Percentiles rank a stretch among this genome's conserved stretches.
phyloP scores from a whole-genome alignment of 2,797 vertebrate genomes.

The Notamacropus eugenii region DNA sequence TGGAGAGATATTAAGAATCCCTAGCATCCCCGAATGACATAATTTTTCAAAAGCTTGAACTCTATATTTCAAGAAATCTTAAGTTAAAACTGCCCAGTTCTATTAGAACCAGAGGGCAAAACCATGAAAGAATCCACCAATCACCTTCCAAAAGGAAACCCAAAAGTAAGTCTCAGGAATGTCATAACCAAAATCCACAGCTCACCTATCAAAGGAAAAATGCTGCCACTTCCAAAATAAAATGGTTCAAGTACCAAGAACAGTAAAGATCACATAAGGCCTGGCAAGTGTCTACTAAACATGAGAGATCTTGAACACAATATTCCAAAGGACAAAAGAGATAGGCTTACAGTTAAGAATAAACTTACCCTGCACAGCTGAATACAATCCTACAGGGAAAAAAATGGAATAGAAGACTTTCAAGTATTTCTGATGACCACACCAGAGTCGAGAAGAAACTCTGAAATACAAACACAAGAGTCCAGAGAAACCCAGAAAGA shows the following conservation, averaged over 20 bases:
- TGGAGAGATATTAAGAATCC: background rate
- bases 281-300: background rate
- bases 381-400: background rate
- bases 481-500: background rate
- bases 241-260: background rate
- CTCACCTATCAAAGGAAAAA: background rate
- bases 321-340: background rate
- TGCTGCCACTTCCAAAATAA: background rate
- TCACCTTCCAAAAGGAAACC: background rate
- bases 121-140: background rate
- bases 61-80: background rate
- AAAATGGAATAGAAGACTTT: background rate
- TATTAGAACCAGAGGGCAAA: background rate
- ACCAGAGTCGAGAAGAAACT: background rate
- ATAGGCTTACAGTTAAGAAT: background rate
- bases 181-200: background rate
- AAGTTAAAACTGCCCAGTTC: background rate
- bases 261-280: background rate
- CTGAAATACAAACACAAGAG: background rate
- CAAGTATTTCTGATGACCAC: background rate
- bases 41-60: background rate
- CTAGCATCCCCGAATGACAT: background rate
- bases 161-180: background rate
- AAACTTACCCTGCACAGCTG: background rate
- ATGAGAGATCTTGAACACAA: background rate